phyloP scores from a whole-genome alignment of 2,888 invertebrate genomes.

The Crematogaster levior region DNA sequence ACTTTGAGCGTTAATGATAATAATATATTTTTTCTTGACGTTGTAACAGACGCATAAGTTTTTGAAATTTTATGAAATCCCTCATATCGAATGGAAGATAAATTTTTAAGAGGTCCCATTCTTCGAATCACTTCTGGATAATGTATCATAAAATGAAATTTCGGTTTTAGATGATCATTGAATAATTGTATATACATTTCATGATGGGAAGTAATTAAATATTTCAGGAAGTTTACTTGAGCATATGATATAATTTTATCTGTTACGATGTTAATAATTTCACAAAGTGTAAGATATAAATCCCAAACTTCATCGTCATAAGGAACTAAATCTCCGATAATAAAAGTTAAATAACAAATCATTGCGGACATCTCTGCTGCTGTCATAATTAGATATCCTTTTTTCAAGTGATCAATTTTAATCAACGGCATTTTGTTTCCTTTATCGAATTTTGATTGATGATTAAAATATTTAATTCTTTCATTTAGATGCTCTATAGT shows the following conservation, averaged over 20 bases:
- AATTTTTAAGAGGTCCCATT: background rate
- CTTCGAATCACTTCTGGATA: background rate
- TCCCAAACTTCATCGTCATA: background rate
- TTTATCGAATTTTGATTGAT: background rate
- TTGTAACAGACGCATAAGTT: background rate
- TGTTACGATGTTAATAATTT: background rate
- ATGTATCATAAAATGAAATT: background rate
- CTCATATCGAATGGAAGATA: constrained; percentile 1
- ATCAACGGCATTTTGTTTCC: background rate
- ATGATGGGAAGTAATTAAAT: background rate
- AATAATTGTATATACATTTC: background rate
- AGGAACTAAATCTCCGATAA: background rate
- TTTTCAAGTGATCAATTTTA: background rate
- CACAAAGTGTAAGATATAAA: background rate
- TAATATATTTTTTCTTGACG: background rate
- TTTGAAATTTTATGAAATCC: background rate
- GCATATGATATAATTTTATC: background rate
- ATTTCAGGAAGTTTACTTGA: background rate
- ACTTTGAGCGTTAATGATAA: background rate
- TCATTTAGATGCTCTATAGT: background rate
- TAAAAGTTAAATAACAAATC: background rate
- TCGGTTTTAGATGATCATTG: background rate
- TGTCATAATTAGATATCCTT: background rate
- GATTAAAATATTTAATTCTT: background rate
- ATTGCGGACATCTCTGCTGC: background rate